A percentile compares a stretch with the other conserved stretches of the same genome.
These are phyloP conservation scores for Drosophila kuntzei DNA, from an alignment of 2,888 invertebrate genomes.

Conservation along the genomic window DNA sequence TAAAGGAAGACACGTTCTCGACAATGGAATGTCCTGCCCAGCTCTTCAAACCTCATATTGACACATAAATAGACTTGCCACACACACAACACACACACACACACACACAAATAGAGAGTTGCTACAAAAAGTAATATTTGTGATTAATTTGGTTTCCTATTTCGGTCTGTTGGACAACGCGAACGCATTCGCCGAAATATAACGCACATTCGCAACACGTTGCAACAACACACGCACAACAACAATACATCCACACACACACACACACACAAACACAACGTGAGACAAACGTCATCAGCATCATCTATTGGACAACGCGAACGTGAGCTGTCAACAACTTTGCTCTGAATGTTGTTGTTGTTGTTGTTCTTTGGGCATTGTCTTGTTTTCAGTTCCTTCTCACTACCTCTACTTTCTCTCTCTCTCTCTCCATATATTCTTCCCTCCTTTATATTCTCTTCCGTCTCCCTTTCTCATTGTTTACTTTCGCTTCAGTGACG, in stretches of 20 bases:
- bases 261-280: neutral
- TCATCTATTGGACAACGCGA: constrained; percentile 68
- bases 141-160: constrained; percentile 76
- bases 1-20: constrained; percentile 57
- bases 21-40: constrained; percentile 25
- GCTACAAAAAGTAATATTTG: constrained; percentile 70
- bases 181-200: constrained; percentile 58
- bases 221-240: constrained; percentile 27
- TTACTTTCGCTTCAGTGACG: constrained; percentile 67
- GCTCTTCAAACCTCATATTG: constrained; percentile 31
- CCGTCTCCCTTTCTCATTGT: constrained; percentile 41
- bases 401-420: neutral
- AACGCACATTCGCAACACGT: constrained; percentile 21
- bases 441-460: neutral
- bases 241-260: constrained; percentile 6
- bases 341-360: constrained; percentile 42
- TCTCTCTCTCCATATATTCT: neutral
- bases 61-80: constrained; percentile 43
- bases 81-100: constrained; percentile 21
- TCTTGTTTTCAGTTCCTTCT: constrained; percentile 12
- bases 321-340: constrained; percentile 80
- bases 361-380: constrained; percentile 32
- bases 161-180: constrained; percentile 68
- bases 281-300: constrained; percentile 50
- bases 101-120: constrained; percentile 19